phyloP scores from a whole-genome alignment of 2,113 vertebrate species.

The Psittacus erithacus region DNA sequence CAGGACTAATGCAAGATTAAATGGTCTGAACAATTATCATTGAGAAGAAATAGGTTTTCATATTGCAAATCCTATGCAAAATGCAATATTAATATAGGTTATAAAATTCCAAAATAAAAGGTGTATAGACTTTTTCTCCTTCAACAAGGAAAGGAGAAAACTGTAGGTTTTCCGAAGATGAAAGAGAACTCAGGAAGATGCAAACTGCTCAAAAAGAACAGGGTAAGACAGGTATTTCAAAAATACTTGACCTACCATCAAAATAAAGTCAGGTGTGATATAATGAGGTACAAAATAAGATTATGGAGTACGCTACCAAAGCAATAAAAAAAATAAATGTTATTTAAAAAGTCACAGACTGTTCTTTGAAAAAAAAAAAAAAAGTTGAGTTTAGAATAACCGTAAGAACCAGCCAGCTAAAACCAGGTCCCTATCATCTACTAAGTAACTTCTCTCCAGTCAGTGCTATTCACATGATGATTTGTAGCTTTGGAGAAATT shows the following conservation, averaged over 20 bases:
- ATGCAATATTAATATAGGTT: background rate
- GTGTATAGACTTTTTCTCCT: background rate
- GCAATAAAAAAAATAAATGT: background rate
- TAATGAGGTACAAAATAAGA: background rate
- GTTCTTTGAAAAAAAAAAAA: background rate
- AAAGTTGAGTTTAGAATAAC: background rate
- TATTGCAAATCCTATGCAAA: background rate
- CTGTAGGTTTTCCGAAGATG: constrained; percentile 24
- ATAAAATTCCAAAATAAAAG: background rate
- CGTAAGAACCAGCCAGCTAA: background rate
- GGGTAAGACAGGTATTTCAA: background rate
- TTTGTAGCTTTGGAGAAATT: background rate
- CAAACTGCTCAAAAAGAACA: constrained; percentile 13
- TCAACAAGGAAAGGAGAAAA: background rate
- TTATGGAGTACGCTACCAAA: background rate
- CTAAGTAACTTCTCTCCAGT: background rate
- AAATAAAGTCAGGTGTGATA: background rate
- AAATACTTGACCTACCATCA: background rate
- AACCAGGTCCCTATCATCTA: background rate
- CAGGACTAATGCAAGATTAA: background rate
- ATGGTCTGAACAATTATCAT: background rate
- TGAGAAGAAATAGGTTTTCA: background rate
- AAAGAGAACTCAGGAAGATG: background rate
- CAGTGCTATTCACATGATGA: background rate
- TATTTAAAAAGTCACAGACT: background rate